Evolutionary conservation across 2,888 invertebrate genomes (phyloP).

Genomic region (Crossocerus cetratus): DNA sequence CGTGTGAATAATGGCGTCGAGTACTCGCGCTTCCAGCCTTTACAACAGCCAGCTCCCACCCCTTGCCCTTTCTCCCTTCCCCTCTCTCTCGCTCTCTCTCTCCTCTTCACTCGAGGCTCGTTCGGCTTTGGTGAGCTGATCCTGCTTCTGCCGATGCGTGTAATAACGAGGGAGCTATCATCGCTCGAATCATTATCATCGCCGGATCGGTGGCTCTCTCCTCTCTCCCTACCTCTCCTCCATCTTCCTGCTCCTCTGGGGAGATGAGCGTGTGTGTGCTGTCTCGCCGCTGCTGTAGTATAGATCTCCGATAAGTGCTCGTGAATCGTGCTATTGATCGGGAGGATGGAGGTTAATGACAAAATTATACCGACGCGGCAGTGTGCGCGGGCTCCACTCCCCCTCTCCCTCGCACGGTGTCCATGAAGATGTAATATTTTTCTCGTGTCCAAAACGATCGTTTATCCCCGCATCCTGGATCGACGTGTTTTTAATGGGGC

Average conservation of each 20-base stretch:
- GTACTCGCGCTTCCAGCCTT: constrained; percentile 63
- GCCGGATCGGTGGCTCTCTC: constrained; percentile 42
- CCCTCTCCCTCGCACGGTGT: constrained; percentile 41
- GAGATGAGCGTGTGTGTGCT: too few relatives aligned
- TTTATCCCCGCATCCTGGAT: constrained; percentile 31
- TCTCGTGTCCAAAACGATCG: constrained; percentile 36
- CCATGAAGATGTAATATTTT: constrained; percentile 58
- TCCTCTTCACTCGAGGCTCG: constrained; percentile 24
- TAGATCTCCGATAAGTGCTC: constrained; percentile 18
- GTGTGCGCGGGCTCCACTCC: too few relatives aligned
- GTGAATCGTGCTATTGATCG: constrained; percentile 19
- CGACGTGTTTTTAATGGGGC: constrained; percentile 21
- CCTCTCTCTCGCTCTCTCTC: constrained; percentile 1
- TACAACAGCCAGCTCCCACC: constrained; percentile 53
- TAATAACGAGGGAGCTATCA: constrained; percentile 69
- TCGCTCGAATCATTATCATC: constrained; percentile 69
- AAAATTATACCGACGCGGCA: constrained; percentile 64
- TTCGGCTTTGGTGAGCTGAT: neutral
- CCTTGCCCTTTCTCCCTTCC: constrained; percentile 20
- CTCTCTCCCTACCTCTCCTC: constrained; percentile 9
- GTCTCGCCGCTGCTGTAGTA: neutral
- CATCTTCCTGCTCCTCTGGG: constrained; percentile 9
- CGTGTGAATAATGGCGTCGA: constrained; percentile 68
- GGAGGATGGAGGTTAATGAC: constrained; percentile 58
- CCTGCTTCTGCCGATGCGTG: constrained; percentile 36